phyloP scores from a whole-genome alignment of 2,113 vertebrate genomes.

The Charadrius vociferus region DNA sequence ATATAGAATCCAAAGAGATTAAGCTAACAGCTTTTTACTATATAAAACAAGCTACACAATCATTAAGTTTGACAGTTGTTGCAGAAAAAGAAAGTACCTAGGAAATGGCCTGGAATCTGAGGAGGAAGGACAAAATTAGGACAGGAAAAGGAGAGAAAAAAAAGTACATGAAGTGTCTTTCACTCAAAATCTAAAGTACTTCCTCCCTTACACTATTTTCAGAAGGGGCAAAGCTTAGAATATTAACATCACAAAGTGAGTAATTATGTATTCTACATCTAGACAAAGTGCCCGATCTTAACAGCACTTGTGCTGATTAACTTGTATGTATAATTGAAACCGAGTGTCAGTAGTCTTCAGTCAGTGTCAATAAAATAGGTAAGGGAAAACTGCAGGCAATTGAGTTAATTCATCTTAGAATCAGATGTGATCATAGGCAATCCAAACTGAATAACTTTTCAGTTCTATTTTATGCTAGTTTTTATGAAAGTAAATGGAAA shows the following conservation, averaged over 20 bases:
- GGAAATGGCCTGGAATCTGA: not conserved
- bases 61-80: not conserved
- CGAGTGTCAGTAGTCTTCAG: not conserved
- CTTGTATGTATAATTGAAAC: not conserved
- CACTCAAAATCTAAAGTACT: not conserved
- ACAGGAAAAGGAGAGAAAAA: not conserved
- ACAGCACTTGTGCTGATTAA: conserved; percentile 26
- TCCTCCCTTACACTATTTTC: not conserved
- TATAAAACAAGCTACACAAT: not conserved
- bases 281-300: not conserved
- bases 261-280: not conserved
- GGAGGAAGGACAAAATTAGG: not conserved
- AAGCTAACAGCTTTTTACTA: not conserved
- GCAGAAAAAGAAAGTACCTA: not conserved
- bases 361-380: not conserved
- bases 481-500: not conserved
- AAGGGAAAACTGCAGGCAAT: not conserved
- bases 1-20: not conserved
- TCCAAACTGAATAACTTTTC: not conserved
- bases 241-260: not conserved
- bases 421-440: not conserved
- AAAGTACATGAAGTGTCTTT: not conserved
- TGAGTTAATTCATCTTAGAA: not conserved
- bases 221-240: not conserved
- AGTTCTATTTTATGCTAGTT: not conserved